A percentile compares a stretch with the other conserved stretches of the same genome.
phyloP scores from a whole-genome alignment of 2,888 invertebrate genomes.

The Chrysomela aeneicollis region DNA sequence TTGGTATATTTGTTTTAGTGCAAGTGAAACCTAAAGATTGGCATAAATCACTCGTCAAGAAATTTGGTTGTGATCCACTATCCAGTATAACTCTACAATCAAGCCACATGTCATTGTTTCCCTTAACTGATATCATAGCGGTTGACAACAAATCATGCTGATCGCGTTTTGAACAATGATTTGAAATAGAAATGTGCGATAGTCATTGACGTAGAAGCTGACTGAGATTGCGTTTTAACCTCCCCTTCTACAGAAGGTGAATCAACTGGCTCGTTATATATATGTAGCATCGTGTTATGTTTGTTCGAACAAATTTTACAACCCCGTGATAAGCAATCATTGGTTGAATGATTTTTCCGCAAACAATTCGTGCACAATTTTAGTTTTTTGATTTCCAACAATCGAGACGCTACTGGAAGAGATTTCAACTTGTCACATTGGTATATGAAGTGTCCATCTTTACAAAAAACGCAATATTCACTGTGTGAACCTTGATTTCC shows the following conservation, averaged over 20 bases:
- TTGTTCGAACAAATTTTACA: slow-evolving; percentile 18
- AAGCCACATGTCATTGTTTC: neutral
- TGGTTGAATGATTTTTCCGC: neutral
- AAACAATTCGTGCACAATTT: slow-evolving; percentile 20
- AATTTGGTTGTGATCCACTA: slow-evolving; percentile 18
- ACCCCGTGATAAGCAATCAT: neutral
- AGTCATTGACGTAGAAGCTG: neutral
- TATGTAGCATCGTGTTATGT: slow-evolving; percentile 12
- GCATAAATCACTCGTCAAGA: slow-evolving; percentile 7
- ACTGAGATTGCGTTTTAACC: neutral
- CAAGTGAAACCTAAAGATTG: neutral
- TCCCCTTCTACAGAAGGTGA: neutral
- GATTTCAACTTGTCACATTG: slow-evolving; percentile 7
- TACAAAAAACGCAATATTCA: neutral
- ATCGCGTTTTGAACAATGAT: neutral
- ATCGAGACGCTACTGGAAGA: neutral
- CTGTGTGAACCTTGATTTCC: neutral
- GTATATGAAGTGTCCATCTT: neutral
- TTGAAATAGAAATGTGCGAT: neutral
- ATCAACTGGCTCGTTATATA: neutral
- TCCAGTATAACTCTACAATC: slow-evolving; percentile 13
- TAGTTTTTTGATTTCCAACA: slow-evolving; percentile 17
- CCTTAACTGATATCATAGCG: slow-evolving; percentile 2
- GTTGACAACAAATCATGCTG: slow-evolving; percentile 12
- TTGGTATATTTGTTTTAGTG: slow-evolving; percentile 10